Conservation (phyloP, 2,113 vertebrate species). For the Indicator maculatus region DNA sequence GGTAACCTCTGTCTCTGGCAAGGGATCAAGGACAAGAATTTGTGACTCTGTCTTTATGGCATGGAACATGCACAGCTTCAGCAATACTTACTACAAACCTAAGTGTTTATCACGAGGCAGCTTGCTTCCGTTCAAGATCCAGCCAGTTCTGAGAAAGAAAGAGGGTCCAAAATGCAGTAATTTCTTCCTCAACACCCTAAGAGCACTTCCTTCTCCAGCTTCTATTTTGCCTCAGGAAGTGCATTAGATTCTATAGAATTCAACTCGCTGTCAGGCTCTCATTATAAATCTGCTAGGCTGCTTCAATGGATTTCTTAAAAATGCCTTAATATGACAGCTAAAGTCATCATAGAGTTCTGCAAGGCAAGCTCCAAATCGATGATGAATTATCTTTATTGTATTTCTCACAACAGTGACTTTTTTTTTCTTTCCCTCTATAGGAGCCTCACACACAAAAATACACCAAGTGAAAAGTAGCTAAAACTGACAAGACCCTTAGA, state of each 20-base stretch:
- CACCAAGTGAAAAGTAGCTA: not conserved
- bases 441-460: not conserved
- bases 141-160: not conserved
- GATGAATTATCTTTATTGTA: not conserved
- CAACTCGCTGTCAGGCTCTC: not conserved
- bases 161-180: not conserved
- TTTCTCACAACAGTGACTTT: not conserved
- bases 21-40: not conserved
- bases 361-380: not conserved
- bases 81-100: not conserved
- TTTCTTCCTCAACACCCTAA: not conserved
- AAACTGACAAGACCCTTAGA: not conserved
- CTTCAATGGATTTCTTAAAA: not conserved
- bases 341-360: not conserved
- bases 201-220: not conserved
- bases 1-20: not conserved
- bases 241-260: not conserved
- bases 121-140: not conserved
- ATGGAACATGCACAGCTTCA: not conserved
- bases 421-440: not conserved
- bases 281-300: not conserved
- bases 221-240: not conserved
- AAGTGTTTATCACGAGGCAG: not conserved
- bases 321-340: not conserved
- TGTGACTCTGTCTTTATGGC: not conserved